A percentile compares a stretch with the other conserved stretches of the same genome.
Conservation (phyloP, 2,888 invertebrate genomes). For the Diarsia mendica region DNA sequence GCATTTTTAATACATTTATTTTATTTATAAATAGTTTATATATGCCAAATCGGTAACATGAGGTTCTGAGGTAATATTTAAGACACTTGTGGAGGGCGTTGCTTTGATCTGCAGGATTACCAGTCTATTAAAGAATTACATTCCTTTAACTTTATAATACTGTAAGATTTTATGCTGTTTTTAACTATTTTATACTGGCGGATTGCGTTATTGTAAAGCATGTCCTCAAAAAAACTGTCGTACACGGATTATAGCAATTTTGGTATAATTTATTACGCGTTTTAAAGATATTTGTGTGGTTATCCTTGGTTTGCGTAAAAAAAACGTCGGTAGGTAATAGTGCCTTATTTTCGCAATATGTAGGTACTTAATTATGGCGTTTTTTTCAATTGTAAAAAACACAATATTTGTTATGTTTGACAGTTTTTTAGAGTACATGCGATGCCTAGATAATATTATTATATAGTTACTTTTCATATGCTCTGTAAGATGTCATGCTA, state of each 20-base stretch:
- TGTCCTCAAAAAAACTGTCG: not conserved
- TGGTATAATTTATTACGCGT: not conserved
- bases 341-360: not conserved
- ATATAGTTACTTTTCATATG: not conserved
- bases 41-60: slow-evolving; percentile 1
- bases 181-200: not conserved
- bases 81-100: slow-evolving; percentile 26
- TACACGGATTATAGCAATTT: not conserved
- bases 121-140: not conserved
- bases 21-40: not conserved
- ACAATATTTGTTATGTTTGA: not conserved
- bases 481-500: not conserved
- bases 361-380: not conserved
- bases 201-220: not conserved
- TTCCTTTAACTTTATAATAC: not conserved
- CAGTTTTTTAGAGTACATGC: not conserved
- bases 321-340: not conserved
- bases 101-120: not conserved
- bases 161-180: not conserved
- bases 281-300: not conserved
- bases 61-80: slow-evolving; percentile 34
- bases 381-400: not conserved
- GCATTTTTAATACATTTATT: not conserved
- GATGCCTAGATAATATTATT: not conserved
- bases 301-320: not conserved